phyloP scores from a whole-genome alignment of 1,140 invertebrate species.

The Micrasema longulum region DNA sequence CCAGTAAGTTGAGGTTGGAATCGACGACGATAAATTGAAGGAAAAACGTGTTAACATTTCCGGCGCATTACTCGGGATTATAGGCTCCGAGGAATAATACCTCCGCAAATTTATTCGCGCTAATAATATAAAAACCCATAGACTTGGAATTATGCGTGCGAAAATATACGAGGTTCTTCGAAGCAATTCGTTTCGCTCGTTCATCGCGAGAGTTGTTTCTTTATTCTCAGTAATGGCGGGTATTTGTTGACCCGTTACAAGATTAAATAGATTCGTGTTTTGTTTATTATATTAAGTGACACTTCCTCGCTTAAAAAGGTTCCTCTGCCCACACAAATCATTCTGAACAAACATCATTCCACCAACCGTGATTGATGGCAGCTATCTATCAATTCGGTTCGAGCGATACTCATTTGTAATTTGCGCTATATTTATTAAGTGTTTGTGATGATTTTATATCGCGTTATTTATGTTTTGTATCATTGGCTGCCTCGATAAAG shows the following conservation, averaged over 20 bases:
- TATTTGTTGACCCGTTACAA: too few species aligned
- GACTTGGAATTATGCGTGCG: too few species aligned
- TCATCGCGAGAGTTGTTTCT: too few species aligned
- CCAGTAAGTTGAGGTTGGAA: background rate
- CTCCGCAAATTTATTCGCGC: background rate
- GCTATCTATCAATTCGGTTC: constrained; percentile 4
- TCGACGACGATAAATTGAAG: constrained; percentile 16
- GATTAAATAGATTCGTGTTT: too few species aligned
- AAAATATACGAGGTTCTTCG: too few species aligned
- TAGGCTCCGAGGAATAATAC: background rate
- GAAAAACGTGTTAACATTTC: constrained; percentile 9
- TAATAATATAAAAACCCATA: background rate
- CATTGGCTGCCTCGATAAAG: background rate
- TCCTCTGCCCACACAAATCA: constrained; percentile 3
- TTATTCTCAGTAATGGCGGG: too few species aligned
- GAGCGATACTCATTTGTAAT: constrained; percentile 5
- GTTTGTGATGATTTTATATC: background rate
- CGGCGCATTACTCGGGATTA: constrained; percentile 11
- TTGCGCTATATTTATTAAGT: constrained; percentile 2
- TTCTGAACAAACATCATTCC: background rate
- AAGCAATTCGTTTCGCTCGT: too few species aligned
- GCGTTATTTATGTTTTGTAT: constrained; percentile 18
- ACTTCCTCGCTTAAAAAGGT: too few species aligned
- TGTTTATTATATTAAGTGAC: too few species aligned
- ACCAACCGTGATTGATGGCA: constrained; percentile 7